Evolutionary conservation across 2,888 invertebrate genomes (phyloP).

Genomic region (Vannuccia rotundouncinata): DNA sequence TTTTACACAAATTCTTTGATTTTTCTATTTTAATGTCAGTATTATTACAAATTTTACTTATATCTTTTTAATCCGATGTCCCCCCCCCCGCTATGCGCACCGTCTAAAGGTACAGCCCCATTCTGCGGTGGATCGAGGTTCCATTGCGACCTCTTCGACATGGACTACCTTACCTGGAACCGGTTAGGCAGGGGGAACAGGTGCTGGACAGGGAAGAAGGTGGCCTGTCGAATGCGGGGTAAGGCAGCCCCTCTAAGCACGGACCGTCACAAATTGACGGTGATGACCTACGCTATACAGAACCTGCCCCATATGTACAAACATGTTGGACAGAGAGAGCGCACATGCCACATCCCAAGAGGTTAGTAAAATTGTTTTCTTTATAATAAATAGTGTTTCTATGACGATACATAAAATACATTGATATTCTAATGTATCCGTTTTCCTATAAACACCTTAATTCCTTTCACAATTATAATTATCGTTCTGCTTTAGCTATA

Average conservation of each 20-base stretch:
- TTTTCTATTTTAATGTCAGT: too few relatives aligned
- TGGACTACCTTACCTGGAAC: constrained; percentile 35
- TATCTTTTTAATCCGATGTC: too few relatives aligned
- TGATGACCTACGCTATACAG: constrained; percentile 38
- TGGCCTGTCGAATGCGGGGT: constrained; percentile 33
- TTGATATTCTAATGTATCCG: too few relatives aligned
- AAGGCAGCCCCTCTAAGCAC: not conserved
- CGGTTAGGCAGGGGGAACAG: constrained; percentile 29
- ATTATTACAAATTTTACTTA: too few relatives aligned
- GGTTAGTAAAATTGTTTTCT: not conserved
- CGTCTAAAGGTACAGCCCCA: constrained; percentile 19
- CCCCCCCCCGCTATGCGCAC: too few relatives aligned
- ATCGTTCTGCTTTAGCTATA: not conserved
- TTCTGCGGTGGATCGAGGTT: constrained; percentile 30
- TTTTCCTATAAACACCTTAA: too few relatives aligned
- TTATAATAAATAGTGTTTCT: too few relatives aligned
- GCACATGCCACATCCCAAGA: constrained; percentile 39
- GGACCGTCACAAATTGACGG: constrained; percentile 29
- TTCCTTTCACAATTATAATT: too few relatives aligned
- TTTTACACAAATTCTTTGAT: too few relatives aligned
- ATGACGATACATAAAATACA: too few relatives aligned
- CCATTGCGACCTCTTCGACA: constrained; percentile 36
- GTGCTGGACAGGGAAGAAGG: constrained; percentile 35
- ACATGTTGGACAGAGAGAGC: constrained; percentile 39
- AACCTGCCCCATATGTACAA: constrained; percentile 27